These are phyloP conservation scores for Pycnomerus fuliginosus DNA, from an alignment of 2,888 invertebrate genomes.

Conservation along the genomic window DNA sequence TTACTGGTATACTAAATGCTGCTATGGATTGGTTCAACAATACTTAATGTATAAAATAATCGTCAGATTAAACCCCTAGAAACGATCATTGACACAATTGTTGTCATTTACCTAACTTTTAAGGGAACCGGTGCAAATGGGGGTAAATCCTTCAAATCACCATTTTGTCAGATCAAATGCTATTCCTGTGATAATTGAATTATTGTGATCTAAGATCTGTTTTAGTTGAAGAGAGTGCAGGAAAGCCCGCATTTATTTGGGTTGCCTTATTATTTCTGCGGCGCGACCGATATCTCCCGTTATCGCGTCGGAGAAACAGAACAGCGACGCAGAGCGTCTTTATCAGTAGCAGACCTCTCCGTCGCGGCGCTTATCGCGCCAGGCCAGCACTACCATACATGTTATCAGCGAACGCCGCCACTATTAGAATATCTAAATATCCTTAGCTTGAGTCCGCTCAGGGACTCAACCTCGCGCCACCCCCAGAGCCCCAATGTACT, in stretches of 20 bases:
- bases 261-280: constrained; percentile 48
- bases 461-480: constrained; percentile 36
- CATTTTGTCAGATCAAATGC: too few relatives aligned
- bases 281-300: constrained; percentile 46
- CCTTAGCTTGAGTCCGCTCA: constrained; percentile 46
- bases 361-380: constrained; percentile 51
- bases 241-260: constrained; percentile 34
- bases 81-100: too few relatives aligned
- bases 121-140: too few relatives aligned
- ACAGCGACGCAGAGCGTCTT: constrained; percentile 51
- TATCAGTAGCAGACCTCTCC: constrained; percentile 50
- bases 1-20: too few relatives aligned
- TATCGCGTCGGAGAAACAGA: constrained; percentile 46
- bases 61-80: too few relatives aligned
- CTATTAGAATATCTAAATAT: constrained; percentile 56
- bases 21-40: too few relatives aligned
- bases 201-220: constrained; percentile 10
- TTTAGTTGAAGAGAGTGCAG: constrained; percentile 10
- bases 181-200: constrained; percentile 13
- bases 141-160: too few relatives aligned
- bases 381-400: constrained; percentile 51
- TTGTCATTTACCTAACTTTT: too few relatives aligned
- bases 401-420: constrained; percentile 52
- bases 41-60: too few relatives aligned
- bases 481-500: constrained; percentile 43